Evolutionary conservation across 2,113 vertebrate genomes (phyloP), one percentile per base, ranked within the genome.

Genomic region (Scomber japonicus): DNA sequence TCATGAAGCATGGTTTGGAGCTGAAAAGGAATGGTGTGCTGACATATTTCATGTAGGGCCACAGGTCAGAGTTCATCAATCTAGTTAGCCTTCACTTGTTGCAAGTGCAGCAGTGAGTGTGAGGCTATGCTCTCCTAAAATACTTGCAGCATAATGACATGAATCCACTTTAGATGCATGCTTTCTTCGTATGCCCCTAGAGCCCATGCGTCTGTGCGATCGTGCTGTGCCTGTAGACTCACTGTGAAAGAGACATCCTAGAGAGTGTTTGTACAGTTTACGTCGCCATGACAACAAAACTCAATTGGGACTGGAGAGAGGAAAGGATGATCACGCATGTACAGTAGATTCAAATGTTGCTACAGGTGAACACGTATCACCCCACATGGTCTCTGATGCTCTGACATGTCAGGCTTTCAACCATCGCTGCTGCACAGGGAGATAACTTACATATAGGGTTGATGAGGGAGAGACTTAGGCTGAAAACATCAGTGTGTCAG

Each of bases 301-400:
- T 60, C 83, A 73, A 56, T 24, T 67, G 81, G 81, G 77, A 81
- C 78, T 57, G n/a, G 27, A 21, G 35, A 46, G 54, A 53, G 54
- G n/a, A 62, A 54, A 49, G 64, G 46, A 74, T 15, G 57, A 66
- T 78, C 55, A 31, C 57, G 12, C 63, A 31, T 77, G 21, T 72
- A 31, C 63, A 62, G 51, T 59, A 57, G 79, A 83, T 69, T 56
- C 44, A 72, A 61, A 70, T 61, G 45, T 48, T 71, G 50, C 81
- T 50, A 83, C 86, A 85, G 81, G 91, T 89, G 83, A 88, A 65
- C 35, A 31, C 69, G 80, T 69, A 57, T 83, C 81, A 54, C 67
- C 78, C 75, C n/a, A 50, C 49, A 51, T 68, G 81, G 48, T 70
- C 69, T 69, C 81, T 27, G 35, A n/a, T 12, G 64, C 77, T 69